Evolutionary conservation across 2,888 invertebrate species (phyloP).

Genomic region (Desoria tigrina): DNA sequence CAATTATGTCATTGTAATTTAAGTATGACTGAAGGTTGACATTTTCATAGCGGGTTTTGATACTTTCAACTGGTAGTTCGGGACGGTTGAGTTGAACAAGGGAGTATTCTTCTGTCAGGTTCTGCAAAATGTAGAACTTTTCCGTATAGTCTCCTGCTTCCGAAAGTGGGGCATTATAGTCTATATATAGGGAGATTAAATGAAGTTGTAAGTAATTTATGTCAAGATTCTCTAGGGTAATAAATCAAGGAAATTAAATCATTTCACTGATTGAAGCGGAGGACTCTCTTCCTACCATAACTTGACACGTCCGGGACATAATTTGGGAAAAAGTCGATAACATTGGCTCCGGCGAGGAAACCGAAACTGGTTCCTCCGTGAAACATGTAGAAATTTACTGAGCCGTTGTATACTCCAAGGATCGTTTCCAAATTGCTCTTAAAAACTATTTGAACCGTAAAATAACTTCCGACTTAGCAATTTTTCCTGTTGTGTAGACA

Average conservation of each 20-base stretch:
- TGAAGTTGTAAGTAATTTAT: too few species aligned
- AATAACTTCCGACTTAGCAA: not conserved
- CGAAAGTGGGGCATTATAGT: slow-evolving; percentile 84
- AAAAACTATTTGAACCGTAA: slow-evolving; percentile 12
- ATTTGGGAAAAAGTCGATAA: slow-evolving; percentile 46
- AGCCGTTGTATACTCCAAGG: slow-evolving; percentile 55
- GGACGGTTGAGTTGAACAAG: slow-evolving; percentile 50
- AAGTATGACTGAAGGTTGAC: slow-evolving; percentile 48
- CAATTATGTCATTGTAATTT: slow-evolving; percentile 49
- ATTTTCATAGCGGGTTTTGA: slow-evolving; percentile 55
- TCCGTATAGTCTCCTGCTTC: slow-evolving; percentile 85
- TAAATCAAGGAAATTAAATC: not conserved
- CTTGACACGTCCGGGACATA: slow-evolving; percentile 58
- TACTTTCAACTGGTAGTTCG: slow-evolving; percentile 54
- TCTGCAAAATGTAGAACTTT: slow-evolving; percentile 73
- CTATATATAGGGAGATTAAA: too few species aligned
- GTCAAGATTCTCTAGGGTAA: not conserved
- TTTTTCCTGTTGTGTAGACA: not conserved
- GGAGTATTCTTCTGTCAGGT: slow-evolving; percentile 61
- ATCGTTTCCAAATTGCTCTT: slow-evolving; percentile 35
- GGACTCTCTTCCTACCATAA: slow-evolving; percentile 56
- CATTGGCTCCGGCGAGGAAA: slow-evolving; percentile 59
- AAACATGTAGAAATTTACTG: slow-evolving; percentile 58
- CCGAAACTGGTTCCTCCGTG: slow-evolving; percentile 61
- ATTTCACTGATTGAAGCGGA: too few species aligned